phyloP scores from a whole-genome alignment of 1,140 invertebrate species.

The Acromyrmex echinatior region DNA sequence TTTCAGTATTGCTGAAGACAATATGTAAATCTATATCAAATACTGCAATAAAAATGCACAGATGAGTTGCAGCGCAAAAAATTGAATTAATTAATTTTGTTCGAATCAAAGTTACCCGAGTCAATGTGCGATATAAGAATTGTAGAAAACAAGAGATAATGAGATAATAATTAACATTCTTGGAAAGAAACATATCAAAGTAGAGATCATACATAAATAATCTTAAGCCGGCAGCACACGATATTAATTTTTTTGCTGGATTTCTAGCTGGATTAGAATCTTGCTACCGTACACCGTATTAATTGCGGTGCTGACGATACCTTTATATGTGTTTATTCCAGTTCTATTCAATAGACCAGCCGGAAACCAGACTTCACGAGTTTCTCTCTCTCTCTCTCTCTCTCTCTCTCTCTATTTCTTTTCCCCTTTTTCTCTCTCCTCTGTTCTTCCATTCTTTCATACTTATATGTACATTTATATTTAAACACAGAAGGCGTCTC shows the following conservation, averaged over 20 bases:
- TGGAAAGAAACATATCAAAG: constrained; percentile 47
- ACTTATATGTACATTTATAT: constrained; percentile 76
- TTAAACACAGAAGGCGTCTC: constrained; percentile 76
- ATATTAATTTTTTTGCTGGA: no score
- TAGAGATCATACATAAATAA: constrained; percentile 6
- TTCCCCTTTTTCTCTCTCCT: neutral
- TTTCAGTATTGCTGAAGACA: constrained; percentile 68
- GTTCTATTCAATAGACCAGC: constrained; percentile 67
- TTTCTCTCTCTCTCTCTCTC: neutral
- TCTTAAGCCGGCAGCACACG: no score
- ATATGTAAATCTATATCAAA: constrained; percentile 48
- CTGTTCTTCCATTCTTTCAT: neutral
- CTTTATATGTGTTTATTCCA: constrained; percentile 40
- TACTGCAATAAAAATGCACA: neutral
- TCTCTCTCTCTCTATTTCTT: neutral
- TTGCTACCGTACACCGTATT: no score
- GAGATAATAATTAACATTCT: constrained; percentile 28
- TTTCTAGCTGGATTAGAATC: no score
- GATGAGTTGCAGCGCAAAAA: neutral
- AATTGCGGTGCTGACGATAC: no score
- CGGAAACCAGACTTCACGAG: constrained; percentile 31
- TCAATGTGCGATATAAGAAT: constrained; percentile 3
- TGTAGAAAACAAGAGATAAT: constrained; percentile 35
- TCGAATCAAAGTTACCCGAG: constrained; percentile 3
- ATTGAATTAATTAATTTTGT: neutral